phyloP scores from a whole-genome alignment of 1,140 invertebrate genomes.

The Varroa destructor region DNA sequence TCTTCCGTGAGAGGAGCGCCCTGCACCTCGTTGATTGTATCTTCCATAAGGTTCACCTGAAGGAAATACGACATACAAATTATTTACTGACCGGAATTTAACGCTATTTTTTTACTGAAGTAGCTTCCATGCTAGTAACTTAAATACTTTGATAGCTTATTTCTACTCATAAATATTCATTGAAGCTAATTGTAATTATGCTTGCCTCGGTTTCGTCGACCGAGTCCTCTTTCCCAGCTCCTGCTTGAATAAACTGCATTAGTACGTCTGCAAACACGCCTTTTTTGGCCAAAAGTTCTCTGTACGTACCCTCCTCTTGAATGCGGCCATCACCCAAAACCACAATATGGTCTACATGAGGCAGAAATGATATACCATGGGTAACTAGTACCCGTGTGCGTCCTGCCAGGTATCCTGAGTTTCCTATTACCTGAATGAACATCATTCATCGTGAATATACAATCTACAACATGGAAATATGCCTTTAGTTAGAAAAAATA shows the following conservation, averaged over 20 bases:
- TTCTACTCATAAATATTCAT: neutral
- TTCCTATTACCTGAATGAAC: neutral
- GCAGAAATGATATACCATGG: slow-evolving; percentile 39
- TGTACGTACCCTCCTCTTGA: slow-evolving; percentile 39
- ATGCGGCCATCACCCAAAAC: slow-evolving; percentile 40
- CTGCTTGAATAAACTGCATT: slow-evolving; percentile 61
- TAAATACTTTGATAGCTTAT: no score
- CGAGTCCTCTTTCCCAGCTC: slow-evolving; percentile 41
- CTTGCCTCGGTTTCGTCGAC: slow-evolving; percentile 31
- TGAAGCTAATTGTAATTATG: neutral
- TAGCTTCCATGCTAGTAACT: no score
- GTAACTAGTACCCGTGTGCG: slow-evolving; percentile 41
- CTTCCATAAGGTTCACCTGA: slow-evolving; percentile 19
- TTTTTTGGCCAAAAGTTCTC: slow-evolving; percentile 38
- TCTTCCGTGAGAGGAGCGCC: neutral
- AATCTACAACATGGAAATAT: neutral
- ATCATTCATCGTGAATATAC: neutral
- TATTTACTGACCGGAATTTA: neutral
- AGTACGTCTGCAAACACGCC: slow-evolving; percentile 48
- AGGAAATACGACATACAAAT: neutral
- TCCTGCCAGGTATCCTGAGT: slow-evolving; percentile 2
- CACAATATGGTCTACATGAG: slow-evolving; percentile 40
- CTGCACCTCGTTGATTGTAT: slow-evolving; percentile 3
- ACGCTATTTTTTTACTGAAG: no score
- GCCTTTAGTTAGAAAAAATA: neutral